Base-by-base conservation (phyloP, 2,888 invertebrate genomes). In the Aelia acuminata region DNA sequence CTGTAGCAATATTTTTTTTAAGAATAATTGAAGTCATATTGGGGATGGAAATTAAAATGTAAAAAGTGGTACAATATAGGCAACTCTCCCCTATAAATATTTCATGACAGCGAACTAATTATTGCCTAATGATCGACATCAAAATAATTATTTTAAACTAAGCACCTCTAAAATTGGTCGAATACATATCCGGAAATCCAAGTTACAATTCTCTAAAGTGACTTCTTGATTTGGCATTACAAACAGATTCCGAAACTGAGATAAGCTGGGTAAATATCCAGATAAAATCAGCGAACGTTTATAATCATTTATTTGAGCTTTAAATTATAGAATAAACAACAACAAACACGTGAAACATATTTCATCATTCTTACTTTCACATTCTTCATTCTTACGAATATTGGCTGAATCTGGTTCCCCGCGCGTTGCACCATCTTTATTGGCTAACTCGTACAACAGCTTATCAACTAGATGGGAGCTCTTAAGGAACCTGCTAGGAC, bases 381-480 rank as follows among this genome's bases (percentile, higher is more conserved):
- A 80, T 80, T 80, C 39, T 80, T 80, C 43, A 39, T 80, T 80
- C 80, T 80, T 80, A 43, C 43, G 80, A 80, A 43, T 80, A 80
- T 80, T 80, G 80, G 80, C 80, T 80, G 43, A 80, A 43, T 43
- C 80, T 80, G 80, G 80, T 80, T 80, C 80, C n/a, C 43, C 43
- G 39, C 43, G 10, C 43, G 39, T 80, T 80, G 43, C 80, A 43
- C 43, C 80, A 80, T 39, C 80, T 80, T 80, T 80, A 80, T 80
- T 80, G 80, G 11, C 80, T n/a, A 80, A 80, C 80, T 4, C n/a
- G 80, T 43, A n/a, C 80, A 80, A 80, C 80, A 80, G 43, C 80
- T 43, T 43, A 39, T 80, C 80, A 43, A 80, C 39, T 43, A 80
- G 80, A 39, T 80, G 80, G 43, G 39, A n/a, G 20, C 80, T 80